phyloP scores from a whole-genome alignment of 2,113 vertebrate genomes.

The Serilophus lunatus region DNA sequence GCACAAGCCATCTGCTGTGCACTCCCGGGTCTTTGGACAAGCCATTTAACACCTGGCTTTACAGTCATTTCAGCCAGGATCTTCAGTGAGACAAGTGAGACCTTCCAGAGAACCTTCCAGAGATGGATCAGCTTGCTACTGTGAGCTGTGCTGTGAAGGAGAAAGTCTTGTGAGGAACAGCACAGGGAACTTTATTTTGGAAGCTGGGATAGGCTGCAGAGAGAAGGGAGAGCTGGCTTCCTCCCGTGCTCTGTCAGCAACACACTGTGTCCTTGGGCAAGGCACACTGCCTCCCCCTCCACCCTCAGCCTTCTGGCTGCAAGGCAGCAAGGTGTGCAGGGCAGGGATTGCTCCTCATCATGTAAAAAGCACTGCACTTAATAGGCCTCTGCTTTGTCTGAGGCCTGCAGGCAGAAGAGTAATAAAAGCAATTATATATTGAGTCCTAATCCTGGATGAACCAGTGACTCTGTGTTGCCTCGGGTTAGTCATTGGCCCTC shows the following conservation, averaged over 20 bases:
- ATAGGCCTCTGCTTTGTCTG: slow-evolving; percentile 24
- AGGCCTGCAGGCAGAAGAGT: slow-evolving; percentile 45
- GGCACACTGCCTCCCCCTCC: slow-evolving; percentile 1
- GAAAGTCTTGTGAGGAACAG: not conserved
- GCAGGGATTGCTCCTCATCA: slow-evolving; percentile 36
- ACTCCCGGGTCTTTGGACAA: not conserved
- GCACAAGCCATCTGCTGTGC: not conserved
- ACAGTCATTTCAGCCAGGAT: not conserved
- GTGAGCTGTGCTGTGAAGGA: not conserved
- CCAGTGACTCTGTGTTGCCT: not conserved
- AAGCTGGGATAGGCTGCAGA: not conserved
- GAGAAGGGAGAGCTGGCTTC: not conserved
- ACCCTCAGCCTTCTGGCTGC: slow-evolving; percentile 42
- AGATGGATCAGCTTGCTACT: not conserved
- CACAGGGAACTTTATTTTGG: not conserved
- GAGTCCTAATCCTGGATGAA: slow-evolving; percentile 52
- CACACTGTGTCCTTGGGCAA: not conserved
- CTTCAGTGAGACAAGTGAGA: not conserved
- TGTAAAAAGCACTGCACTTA: not conserved
- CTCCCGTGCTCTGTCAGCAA: not conserved
- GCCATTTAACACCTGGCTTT: not conserved
- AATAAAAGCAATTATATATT: slow-evolving; percentile 60
- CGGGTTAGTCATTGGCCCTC: slow-evolving; percentile 31
- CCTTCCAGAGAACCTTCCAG: not conserved
- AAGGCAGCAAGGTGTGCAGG: slow-evolving; percentile 42